These are phyloP conservation scores for Amblyopsis hoosieri DNA, from an alignment of 2,797 vertebrate genomes.

Conservation along the genomic window DNA sequence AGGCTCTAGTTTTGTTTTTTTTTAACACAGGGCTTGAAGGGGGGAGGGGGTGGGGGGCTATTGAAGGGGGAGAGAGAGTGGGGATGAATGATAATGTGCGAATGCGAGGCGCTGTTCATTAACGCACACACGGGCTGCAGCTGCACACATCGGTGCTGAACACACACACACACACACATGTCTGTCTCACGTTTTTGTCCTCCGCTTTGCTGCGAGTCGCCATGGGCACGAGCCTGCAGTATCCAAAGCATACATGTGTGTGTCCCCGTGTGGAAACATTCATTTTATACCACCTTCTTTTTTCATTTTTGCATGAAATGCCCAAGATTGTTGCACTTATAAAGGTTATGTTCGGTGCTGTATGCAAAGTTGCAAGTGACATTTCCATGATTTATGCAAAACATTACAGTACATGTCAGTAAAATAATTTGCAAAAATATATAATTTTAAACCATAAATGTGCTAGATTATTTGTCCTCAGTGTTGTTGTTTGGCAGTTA, in stretches of 20 bases:
- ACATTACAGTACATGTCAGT: too few relatives aligned
- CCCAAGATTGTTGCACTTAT: too few relatives aligned
- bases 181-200: background rate
- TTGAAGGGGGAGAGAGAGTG: conserved; percentile 80
- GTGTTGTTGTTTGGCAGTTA: too few relatives aligned
- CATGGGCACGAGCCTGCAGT: background rate
- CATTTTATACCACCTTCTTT: too few relatives aligned
- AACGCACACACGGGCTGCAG: conserved; percentile 86
- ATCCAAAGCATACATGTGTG: background rate
- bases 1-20: conserved; percentile 62
- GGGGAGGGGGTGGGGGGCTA: conserved; percentile 62
- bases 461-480: too few relatives aligned
- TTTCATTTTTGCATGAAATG: too few relatives aligned
- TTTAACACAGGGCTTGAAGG: conserved; percentile 73
- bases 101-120: conserved; percentile 80
- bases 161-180: conserved; percentile 68
- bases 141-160: conserved; percentile 81
- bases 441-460: too few relatives aligned
- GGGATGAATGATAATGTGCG: conserved; percentile 89
- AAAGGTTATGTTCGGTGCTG: too few relatives aligned
- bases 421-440: too few relatives aligned
- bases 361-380: too few relatives aligned
- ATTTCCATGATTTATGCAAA: too few relatives aligned
- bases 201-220: background rate
- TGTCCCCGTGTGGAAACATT: too few relatives aligned